Base-by-base conservation (phyloP, 2,113 vertebrate species). In the Girardinichthys multiradiatus region DNA sequence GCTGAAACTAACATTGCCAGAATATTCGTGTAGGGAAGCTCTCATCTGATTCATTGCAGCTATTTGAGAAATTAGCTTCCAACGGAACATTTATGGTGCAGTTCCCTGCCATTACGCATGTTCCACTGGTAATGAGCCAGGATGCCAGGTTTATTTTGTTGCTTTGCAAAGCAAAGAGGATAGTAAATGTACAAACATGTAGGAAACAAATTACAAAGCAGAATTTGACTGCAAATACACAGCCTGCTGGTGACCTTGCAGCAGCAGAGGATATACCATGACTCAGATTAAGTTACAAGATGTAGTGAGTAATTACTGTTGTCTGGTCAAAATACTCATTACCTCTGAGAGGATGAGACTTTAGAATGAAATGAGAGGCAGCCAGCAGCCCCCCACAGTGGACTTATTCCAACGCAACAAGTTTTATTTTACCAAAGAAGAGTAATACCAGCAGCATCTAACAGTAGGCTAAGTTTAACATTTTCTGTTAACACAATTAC, bases 231-330 rank as follows among this genome's bases (percentile, higher is more conserved):
- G 6, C 1, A 51, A 51, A 48, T 45, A 17, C 51, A 48, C 26
- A 13, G 17, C 4, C 42, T 30, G 39, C 11, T 51, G 27, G 64
- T 26, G 12, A 15, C 29, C 39, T 66, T 17, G 21, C 26, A 29
- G 28, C 21, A 67, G 45, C 17, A 48, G 42, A 54, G 29, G 26
- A 31, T 27, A 67, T 67, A 27, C 19, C 4, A 28, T 67, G 42
- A 67, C 42, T 51, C 45, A 57, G 31, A 57, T 64, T 62, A 48
- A 28, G 48, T 63, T 57, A 72, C 30, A 31, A 54, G 5, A 30
- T 24, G 57, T 30, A 0, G n/a, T 57, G 26, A 63, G 26, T 61
- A 65, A 73, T 3, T 64, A 45, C 27, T 61, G 54, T 9, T 63
- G 57, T 45, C 3, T 58, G n/a, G 48, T 1, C 21, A 35, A 58